Evolutionary conservation across 2,797 vertebrate genomes (phyloP).

Genomic region (Myotis findleyi): DNA sequence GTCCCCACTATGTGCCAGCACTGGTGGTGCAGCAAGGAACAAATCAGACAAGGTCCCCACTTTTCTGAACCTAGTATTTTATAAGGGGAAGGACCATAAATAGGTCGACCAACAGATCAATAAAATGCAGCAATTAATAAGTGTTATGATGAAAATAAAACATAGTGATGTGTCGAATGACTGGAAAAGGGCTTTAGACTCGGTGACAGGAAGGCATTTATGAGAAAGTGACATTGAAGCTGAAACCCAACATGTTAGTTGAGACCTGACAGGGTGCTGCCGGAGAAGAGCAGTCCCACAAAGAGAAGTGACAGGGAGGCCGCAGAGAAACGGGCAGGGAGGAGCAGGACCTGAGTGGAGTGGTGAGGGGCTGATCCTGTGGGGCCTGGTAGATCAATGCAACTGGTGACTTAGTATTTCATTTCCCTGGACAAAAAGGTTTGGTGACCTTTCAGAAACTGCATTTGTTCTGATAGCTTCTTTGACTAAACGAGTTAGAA

Average conservation of each 20-base stretch:
- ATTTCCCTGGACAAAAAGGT: background rate
- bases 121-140: background rate
- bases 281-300: background rate
- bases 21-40: background rate
- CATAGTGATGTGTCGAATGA: background rate
- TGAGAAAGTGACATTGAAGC: background rate
- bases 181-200: background rate
- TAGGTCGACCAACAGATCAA: background rate
- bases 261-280: background rate
- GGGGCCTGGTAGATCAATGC: background rate
- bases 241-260: background rate
- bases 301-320: background rate
- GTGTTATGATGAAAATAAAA: background rate
- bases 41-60: background rate
- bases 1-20: background rate
- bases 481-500: background rate
- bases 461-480: background rate
- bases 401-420: background rate
- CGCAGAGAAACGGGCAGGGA: background rate
- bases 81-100: background rate
- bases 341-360: background rate
- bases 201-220: background rate
- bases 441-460: background rate
- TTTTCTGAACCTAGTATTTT: background rate
- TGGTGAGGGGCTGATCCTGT: background rate